phyloP scores from a whole-genome alignment of 2,888 invertebrate genomes.

The Drosophila sordidula region DNA sequence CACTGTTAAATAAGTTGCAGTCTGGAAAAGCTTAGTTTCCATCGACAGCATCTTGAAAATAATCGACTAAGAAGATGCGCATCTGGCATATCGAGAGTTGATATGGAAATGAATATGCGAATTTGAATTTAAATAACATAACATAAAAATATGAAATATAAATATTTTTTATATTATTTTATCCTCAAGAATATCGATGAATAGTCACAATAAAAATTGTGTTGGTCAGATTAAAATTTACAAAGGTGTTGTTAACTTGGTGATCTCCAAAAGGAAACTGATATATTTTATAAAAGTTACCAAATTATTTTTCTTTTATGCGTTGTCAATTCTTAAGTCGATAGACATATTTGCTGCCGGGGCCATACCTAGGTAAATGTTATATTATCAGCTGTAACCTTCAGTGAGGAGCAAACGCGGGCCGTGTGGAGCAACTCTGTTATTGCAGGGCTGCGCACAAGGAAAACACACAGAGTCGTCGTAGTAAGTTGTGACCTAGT shows the following conservation, averaged over 20 bases:
- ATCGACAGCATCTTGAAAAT: not conserved
- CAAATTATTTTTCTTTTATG: not conserved
- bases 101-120: not conserved
- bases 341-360: not conserved
- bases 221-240: too few relatives aligned
- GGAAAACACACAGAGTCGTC: conserved; percentile 34
- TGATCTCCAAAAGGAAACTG: too few relatives aligned
- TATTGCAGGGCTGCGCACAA: conserved; percentile 30
- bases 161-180: not conserved
- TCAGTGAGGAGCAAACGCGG: not conserved
- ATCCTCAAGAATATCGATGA: too few relatives aligned
- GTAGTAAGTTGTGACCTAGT: conserved; percentile 71
- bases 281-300: not conserved
- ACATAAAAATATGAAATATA: not conserved
- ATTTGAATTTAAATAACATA: not conserved
- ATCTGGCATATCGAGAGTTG: not conserved
- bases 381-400: not conserved
- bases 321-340: not conserved
- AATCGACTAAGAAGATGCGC: not conserved
- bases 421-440: not conserved
- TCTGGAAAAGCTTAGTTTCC: not conserved
- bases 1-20: not conserved
- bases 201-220: too few relatives aligned
- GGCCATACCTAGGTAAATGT: not conserved
- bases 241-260: too few relatives aligned